phyloP scores from a whole-genome alignment of 1,140 invertebrate species.

The Hestina assimilis region DNA sequence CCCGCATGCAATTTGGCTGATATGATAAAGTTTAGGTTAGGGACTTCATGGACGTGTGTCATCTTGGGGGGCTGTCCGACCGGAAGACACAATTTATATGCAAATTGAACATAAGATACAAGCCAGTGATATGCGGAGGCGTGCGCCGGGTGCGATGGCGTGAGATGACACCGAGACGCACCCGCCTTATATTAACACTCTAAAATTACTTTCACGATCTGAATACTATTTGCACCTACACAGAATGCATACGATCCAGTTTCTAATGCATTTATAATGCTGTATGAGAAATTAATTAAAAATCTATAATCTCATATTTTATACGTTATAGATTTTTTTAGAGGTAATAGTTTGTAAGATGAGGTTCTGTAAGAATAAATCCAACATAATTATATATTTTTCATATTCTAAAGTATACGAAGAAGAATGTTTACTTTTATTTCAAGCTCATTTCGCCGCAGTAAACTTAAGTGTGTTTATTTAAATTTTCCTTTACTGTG shows the following conservation, averaged over 20 bases:
- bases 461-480: conserved; percentile 52
- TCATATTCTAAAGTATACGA: conserved; percentile 16
- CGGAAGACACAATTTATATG: conserved; percentile 77
- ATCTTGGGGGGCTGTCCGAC: conserved; percentile 66
- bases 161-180: conserved; percentile 28
- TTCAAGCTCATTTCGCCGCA: conserved; percentile 45
- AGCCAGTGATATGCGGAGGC: conserved; percentile 55
- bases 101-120: conserved; percentile 74
- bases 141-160: conserved; percentile 33
- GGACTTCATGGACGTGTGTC: conserved; percentile 60
- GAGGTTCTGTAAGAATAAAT: conserved; percentile 4
- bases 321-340: no score
- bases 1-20: conserved; percentile 21
- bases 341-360: no score
- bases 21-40: conserved; percentile 35
- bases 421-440: conserved; percentile 37
- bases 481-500: conserved; percentile 54
- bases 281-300: no score
- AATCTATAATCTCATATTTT: no score
- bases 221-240: conserved; percentile 10
- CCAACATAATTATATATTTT: conserved; percentile 22
- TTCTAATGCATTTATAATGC: not conserved
- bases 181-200: conserved; percentile 61
- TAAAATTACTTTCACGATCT: conserved; percentile 60
- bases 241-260: not conserved